Conservation (phyloP, 64 coral and sea anemone species). For the Acropora tenuis region DNA sequence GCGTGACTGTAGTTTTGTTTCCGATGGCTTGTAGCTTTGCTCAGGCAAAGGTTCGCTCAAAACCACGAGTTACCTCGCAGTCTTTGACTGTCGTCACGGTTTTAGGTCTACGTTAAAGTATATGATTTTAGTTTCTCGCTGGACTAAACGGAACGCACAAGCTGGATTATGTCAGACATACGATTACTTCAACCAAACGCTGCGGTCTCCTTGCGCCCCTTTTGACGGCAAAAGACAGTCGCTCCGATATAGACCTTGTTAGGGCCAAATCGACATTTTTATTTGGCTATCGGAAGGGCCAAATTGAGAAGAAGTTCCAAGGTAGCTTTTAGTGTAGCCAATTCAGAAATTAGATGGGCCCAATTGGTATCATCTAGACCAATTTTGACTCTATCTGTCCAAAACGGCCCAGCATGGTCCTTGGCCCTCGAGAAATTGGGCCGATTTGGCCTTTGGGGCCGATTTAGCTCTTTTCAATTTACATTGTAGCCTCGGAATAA, state of each 20-base stretch:
- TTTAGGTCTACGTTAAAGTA: too few relatives aligned
- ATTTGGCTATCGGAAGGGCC: constrained; percentile 46
- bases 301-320: constrained; percentile 69
- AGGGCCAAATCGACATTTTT: constrained; percentile 29
- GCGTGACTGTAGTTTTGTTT: too few relatives aligned
- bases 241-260: not conserved
- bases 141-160: too few relatives aligned
- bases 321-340: constrained; percentile 37
- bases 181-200: too few relatives aligned
- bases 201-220: too few relatives aligned
- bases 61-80: too few relatives aligned
- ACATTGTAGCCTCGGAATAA: not conserved
- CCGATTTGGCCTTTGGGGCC: constrained; percentile 76
- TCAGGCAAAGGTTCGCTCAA: too few relatives aligned
- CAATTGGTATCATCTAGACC: constrained; percentile 56
- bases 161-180: too few relatives aligned
- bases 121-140: not conserved
- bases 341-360: constrained; percentile 59
- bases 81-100: too few relatives aligned
- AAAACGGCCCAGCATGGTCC: constrained; percentile 60
- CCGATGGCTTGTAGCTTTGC: too few relatives aligned
- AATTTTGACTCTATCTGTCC: constrained; percentile 31
- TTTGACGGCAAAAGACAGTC: too few relatives aligned
- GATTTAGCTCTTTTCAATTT: constrained; percentile 66
- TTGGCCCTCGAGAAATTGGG: constrained; percentile 61